A percentile compares a stretch with the other conserved stretches of the same genome.
phyloP scores from a whole-genome alignment of 2,797 vertebrate species.

The Hydrocynus forskahlii region DNA sequence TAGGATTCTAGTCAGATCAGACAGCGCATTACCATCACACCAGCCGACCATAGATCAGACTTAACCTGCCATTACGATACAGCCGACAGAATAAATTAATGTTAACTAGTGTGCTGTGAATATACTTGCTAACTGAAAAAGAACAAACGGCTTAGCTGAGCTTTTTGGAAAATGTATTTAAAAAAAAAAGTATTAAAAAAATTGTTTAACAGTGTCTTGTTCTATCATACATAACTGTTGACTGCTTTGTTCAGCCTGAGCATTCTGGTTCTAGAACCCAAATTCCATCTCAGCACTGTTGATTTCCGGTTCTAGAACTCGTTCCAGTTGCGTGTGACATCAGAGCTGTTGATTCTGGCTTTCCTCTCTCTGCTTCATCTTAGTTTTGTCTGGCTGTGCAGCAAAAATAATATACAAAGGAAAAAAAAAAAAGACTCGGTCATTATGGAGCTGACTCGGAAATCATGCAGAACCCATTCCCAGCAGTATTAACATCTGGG shows the following conservation, averaged over 20 bases:
- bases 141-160: conserved; percentile 5
- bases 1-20: background rate
- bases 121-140: background rate
- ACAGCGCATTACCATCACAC: conserved; percentile 40
- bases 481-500: conserved; percentile 71
- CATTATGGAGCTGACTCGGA: conserved; percentile 10
- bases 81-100: conserved; percentile 13
- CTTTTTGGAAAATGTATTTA: background rate
- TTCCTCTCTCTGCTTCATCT: background rate
- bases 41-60: conserved; percentile 52
- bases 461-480: conserved; percentile 9
- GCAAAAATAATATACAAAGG: conserved; percentile 3
- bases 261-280: conserved; percentile 29
- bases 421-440: background rate
- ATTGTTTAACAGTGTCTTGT: background rate
- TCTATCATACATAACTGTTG: conserved; percentile 7
- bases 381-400: conserved; percentile 30
- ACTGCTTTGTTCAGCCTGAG: conserved; percentile 2
- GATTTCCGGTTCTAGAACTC: conserved; percentile 41
- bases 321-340: conserved; percentile 29
- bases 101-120: conserved; percentile 9
- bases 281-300: conserved; percentile 22
- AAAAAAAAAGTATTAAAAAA: background rate
- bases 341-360: conserved; percentile 27
- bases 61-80: conserved; percentile 54